Percentiles rank a stretch among this genome's conserved stretches.
phyloP scores from a whole-genome alignment of 2,797 vertebrate genomes.

The Tiaroga cobitis region DNA sequence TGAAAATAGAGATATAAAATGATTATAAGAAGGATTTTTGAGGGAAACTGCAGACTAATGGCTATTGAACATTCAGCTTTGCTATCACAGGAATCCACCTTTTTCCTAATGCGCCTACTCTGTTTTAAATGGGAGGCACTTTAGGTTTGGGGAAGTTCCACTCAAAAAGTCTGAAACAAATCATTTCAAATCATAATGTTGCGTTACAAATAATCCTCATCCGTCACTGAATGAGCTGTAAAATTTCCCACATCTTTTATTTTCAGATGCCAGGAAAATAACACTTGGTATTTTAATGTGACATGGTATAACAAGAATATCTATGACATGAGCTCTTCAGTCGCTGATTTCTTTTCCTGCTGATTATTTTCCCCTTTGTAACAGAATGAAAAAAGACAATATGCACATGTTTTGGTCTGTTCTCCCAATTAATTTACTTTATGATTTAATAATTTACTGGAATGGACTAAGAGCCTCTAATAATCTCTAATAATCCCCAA shows the following conservation, averaged over 20 bases:
- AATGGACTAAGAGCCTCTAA: too few relatives aligned
- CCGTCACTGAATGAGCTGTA: not conserved
- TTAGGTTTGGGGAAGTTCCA: not conserved
- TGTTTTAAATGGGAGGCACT: not conserved
- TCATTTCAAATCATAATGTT: not conserved
- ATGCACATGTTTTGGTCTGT: too few relatives aligned
- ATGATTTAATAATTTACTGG: too few relatives aligned
- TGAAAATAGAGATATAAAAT: not conserved
- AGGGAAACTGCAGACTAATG: not conserved
- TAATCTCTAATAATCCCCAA: too few relatives aligned
- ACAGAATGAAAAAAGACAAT: too few relatives aligned
- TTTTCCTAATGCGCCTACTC: not conserved
- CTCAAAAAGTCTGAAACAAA: not conserved
- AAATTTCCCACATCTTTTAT: not conserved
- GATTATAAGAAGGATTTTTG: not conserved
- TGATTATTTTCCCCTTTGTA: not conserved
- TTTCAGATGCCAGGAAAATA: not conserved
- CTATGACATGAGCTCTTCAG: not conserved
- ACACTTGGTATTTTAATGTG: not conserved
- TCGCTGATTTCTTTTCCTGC: not conserved
- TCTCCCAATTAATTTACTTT: too few relatives aligned
- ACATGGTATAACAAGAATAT: not conserved
- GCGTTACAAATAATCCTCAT: not conserved
- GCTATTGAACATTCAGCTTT: not conserved
- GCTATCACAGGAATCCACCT: not conserved